Evolutionary conservation across 2,888 invertebrate species (phyloP), one percentile per base, ranked within the genome.

Genomic region (Apotomis turbidana): DNA sequence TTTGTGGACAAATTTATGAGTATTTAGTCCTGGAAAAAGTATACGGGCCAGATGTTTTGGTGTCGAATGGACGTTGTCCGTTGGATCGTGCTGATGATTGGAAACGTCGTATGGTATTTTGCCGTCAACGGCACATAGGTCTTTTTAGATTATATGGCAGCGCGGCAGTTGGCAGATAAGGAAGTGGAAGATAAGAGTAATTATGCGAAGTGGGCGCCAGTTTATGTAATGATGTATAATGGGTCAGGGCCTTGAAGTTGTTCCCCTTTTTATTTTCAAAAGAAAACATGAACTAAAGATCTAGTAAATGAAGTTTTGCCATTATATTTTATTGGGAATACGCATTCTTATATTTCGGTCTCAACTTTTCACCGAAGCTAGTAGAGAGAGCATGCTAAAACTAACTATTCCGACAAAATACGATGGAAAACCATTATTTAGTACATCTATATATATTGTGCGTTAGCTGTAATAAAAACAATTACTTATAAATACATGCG

Each of bases 1-100:
- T 79, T 80, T 83, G 82, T 82, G 85, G 84, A 82, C 80, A 79
- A 73, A 82, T 83, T 83, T 83, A 68, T 72, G 63, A 51, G 36
- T 12, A 3, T 68, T 44, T 51, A 54, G 58, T 71, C 15, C 60
- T 57, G 60, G 60, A 67, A 67, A 52, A 58, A 66, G 61, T 76
- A 80, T 78, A 76, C 78, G 79, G 79, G 78, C 81, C 81, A 82
- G 82, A 80, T 82, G 82, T 69, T 61, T 27, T 63, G 70, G 58
- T 66, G 66, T 68, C 54, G 63, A 59, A 10, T 15, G 64, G 59
- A 15, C 60, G 54, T 60, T 38, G 74, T 68, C 70, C 71, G 71
- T 74, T 75, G 64, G 55, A 8, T 63, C 60, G 62, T 46, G 9
- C 6, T 8, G 10, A 46, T 46, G 51, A 10, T 27, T 46, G 2